These are phyloP conservation scores for Ctenopoma multispine DNA, from an alignment of 2,797 vertebrate species.

Conservation along the genomic window DNA sequence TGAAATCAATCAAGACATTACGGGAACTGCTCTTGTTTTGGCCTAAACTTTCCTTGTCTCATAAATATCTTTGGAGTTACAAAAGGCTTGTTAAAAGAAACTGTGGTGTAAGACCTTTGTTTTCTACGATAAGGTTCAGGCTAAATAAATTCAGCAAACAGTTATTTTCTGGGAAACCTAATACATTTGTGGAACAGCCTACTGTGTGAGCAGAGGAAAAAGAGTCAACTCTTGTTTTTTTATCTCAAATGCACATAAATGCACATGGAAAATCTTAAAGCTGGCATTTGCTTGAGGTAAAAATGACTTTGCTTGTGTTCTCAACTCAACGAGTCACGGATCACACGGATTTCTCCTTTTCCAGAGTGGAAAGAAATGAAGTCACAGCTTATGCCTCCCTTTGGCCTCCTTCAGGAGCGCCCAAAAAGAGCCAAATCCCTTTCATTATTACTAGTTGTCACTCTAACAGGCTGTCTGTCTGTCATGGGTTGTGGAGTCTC, in stretches of 20 bases:
- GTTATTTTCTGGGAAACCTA: not conserved
- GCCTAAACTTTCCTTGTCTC: conserved; percentile 27
- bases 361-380: conserved; percentile 83
- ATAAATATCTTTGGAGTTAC: conserved; percentile 50
- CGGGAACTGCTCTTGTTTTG: conserved; percentile 34
- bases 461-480: conserved; percentile 43
- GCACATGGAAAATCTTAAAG: conserved; percentile 79
- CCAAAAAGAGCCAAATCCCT: conserved; percentile 52
- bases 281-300: conserved; percentile 58
- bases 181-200: conserved; percentile 16
- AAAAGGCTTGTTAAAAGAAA: conserved; percentile 36
- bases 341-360: conserved; percentile 79
- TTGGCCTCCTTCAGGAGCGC: conserved; percentile 32
- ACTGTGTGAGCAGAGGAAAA: conserved; percentile 28
- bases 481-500: conserved; percentile 29
- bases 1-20: conserved; percentile 52
- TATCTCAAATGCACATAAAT: conserved; percentile 45
- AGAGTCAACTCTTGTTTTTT: conserved; percentile 41
- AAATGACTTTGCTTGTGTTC: conserved; percentile 70
- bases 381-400: conserved; percentile 64
- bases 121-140: not conserved
- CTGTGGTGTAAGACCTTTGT: conserved; percentile 8
- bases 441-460: conserved; percentile 33
- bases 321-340: conserved; percentile 63
- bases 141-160: conserved; percentile 14